Conservation (phyloP, 2,797 vertebrate species). For the Gymnoscopelus microlampas region DNA sequence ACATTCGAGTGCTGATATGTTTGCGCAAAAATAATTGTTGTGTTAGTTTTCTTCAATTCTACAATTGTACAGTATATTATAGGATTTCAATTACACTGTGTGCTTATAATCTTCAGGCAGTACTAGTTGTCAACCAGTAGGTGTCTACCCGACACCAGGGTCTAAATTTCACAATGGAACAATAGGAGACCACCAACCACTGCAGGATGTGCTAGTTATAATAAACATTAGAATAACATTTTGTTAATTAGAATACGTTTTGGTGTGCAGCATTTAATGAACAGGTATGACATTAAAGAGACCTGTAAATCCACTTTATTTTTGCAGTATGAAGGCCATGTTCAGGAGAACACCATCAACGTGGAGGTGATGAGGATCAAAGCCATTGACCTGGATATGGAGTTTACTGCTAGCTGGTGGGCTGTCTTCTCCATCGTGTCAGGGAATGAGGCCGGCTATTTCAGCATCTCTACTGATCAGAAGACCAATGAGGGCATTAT, state of each 20-base stretch:
- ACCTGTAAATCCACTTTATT: neutral
- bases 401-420: conserved; percentile 88
- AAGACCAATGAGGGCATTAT: conserved; percentile 91
- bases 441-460: conserved; percentile 91
- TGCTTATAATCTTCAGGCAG: too few relatives aligned
- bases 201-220: too few relatives aligned
- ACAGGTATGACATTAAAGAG: too few relatives aligned
- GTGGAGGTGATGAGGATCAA: conserved; percentile 87
- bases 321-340: conserved; percentile 85
- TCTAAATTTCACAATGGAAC: too few relatives aligned
- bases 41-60: neutral
- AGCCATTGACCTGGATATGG: conserved; percentile 86
- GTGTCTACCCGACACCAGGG: too few relatives aligned
- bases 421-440: conserved; percentile 86
- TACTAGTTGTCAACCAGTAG: too few relatives aligned
- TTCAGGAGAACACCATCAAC: conserved; percentile 87
- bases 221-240: too few relatives aligned
- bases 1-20: too few relatives aligned
- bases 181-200: too few relatives aligned
- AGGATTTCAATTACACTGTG: too few relatives aligned
- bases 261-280: too few relatives aligned
- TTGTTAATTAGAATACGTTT: too few relatives aligned
- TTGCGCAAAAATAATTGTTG: neutral
- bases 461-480: conserved; percentile 87
- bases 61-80: neutral